Evolutionary conservation across 2,113 vertebrate species (phyloP).

Genomic region (Rhea americana): DNA sequence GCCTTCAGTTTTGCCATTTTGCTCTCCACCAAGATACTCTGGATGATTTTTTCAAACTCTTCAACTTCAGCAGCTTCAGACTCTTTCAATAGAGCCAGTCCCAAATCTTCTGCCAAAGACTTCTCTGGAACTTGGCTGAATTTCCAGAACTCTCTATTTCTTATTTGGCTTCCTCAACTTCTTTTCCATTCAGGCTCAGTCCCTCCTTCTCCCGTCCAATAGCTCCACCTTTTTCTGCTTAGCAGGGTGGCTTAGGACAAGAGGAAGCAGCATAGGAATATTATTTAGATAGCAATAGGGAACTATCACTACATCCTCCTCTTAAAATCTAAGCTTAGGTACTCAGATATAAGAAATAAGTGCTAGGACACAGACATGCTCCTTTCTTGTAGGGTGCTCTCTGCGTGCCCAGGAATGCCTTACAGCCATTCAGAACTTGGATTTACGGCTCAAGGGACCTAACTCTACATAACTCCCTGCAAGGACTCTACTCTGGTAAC

Average conservation of each 20-base stretch:
- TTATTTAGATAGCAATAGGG: background rate
- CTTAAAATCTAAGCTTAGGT: background rate
- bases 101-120: conserved; percentile 10
- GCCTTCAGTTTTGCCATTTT: conserved; percentile 11
- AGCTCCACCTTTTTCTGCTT: background rate
- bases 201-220: background rate
- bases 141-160: conserved; percentile 13
- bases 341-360: background rate
- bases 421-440: background rate
- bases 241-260: conserved; percentile 26
- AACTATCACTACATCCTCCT: background rate
- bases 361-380: background rate
- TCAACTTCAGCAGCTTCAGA: background rate
- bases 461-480: background rate
- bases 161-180: background rate
- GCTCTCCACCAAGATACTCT: background rate
- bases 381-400: background rate
- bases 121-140: conserved; percentile 23
- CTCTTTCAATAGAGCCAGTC: background rate
- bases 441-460: background rate
- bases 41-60: conserved; percentile 15
- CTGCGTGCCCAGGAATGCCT: background rate
- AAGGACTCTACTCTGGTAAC: background rate
- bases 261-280: background rate
- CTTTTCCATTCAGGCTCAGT: conserved; percentile 12